These are phyloP conservation scores for Seira musarum DNA, from an alignment of 2,888 invertebrate genomes.

Conservation along the genomic window DNA sequence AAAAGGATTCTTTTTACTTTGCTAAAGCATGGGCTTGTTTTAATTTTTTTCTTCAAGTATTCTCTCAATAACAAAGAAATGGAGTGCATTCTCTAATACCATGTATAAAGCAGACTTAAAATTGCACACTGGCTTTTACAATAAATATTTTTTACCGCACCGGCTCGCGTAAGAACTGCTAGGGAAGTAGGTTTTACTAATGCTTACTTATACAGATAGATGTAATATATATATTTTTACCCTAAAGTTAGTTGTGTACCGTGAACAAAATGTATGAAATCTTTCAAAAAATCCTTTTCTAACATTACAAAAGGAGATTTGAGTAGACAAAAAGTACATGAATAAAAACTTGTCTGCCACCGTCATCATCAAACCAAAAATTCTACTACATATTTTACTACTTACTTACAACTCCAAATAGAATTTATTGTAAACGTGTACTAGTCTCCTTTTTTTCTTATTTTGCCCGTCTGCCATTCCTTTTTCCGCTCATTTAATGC, in stretches of 20 bases:
- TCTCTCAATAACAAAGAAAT: too few species aligned
- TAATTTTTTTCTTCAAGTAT: too few species aligned
- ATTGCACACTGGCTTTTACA: too few species aligned
- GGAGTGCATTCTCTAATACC: too few species aligned
- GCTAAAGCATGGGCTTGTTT: constrained; percentile 33
- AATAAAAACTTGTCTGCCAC: not conserved
- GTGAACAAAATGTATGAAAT: not conserved
- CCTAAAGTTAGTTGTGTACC: not conserved
- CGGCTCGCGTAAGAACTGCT: too few species aligned
- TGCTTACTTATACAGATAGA: too few species aligned
- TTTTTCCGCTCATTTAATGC: not conserved
- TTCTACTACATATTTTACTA: not conserved
- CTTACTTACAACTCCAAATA: not conserved
- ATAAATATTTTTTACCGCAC: constrained; percentile 21
- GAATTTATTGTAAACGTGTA: not conserved
- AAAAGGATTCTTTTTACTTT: too few species aligned
- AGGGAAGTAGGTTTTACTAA: too few species aligned
- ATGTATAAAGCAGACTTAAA: too few species aligned
- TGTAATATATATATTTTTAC: not conserved
- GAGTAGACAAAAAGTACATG: not conserved
- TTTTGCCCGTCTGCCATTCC: not conserved
- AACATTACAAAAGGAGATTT: not conserved
- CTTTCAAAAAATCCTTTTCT: not conserved
- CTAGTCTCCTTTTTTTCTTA: not conserved
- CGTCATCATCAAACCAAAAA: not conserved